These are phyloP conservation scores for Thera britannica DNA, from an alignment of 2,888 invertebrate species.

Conservation along the genomic window DNA sequence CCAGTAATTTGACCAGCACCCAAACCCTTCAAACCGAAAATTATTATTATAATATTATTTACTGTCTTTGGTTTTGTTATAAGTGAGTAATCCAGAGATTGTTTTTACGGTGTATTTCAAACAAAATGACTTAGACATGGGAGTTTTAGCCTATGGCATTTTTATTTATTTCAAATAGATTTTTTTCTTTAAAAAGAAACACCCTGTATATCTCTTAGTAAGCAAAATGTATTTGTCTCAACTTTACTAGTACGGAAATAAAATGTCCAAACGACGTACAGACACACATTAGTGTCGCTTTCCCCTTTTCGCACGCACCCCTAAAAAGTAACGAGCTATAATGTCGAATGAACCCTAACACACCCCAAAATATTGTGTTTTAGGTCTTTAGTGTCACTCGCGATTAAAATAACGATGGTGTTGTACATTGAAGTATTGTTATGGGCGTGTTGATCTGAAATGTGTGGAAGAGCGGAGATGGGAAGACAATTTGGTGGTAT, in stretches of 20 bases:
- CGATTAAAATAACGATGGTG: conserved; percentile 33
- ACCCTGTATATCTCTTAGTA: conserved; percentile 1
- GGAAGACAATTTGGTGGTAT: conserved; percentile 1
- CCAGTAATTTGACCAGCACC: too few relatives aligned
- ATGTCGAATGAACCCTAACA: conserved; percentile 30
- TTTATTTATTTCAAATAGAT: too few relatives aligned
- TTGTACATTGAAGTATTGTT: conserved; percentile 33
- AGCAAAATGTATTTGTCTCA: conserved; percentile 23
- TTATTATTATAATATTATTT: too few relatives aligned
- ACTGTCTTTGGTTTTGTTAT: too few relatives aligned
- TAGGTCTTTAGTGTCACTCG: conserved; percentile 7
- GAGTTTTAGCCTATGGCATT: too few relatives aligned
- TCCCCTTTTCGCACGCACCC: conserved; percentile 28
- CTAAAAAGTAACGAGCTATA: conserved; percentile 37
- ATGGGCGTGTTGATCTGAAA: conserved; percentile 14
- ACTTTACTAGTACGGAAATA: conserved; percentile 21
- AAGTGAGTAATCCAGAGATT: too few relatives aligned
- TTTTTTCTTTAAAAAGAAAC: not conserved
- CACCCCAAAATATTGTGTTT: conserved; percentile 21
- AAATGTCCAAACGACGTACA: conserved; percentile 22
- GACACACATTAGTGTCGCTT: conserved; percentile 27
- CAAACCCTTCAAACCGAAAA: too few relatives aligned
- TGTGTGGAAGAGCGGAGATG: conserved; percentile 20
- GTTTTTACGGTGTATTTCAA: too few relatives aligned
- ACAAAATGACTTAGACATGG: too few relatives aligned